Evolutionary conservation across 1,140 invertebrate genomes (phyloP).

Genomic region (Glossosoma conforme): DNA sequence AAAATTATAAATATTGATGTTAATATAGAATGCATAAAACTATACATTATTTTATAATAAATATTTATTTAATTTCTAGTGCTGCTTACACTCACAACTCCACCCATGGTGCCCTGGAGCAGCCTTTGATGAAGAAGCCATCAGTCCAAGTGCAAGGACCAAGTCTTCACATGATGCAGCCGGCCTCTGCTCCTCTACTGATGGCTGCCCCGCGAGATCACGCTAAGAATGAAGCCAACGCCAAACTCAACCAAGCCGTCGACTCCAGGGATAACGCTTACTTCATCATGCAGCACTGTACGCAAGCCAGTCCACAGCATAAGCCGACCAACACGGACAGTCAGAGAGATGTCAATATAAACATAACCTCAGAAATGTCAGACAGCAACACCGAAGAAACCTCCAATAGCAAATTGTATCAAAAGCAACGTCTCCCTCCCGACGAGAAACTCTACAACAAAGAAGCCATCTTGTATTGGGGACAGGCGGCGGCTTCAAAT

Average conservation of each 20-base stretch:
- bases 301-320: slow-evolving; percentile 17
- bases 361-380: slow-evolving; percentile 1
- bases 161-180: not conserved
- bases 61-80: slow-evolving; percentile 16
- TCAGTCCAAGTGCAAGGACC: not conserved
- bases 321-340: slow-evolving; percentile 16
- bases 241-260: slow-evolving; percentile 10
- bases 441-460: slow-evolving; percentile 29
- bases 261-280: slow-evolving; percentile 19
- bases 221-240: slow-evolving; percentile 16
- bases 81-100: slow-evolving; percentile 19
- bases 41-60: slow-evolving; percentile 1
- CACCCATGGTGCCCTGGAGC: slow-evolving; percentile 12
- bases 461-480: slow-evolving; percentile 27
- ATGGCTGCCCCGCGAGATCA: slow-evolving; percentile 13
- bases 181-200: slow-evolving; percentile 12
- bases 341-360: slow-evolving; percentile 19
- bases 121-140: slow-evolving; percentile 28
- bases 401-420: slow-evolving; percentile 18
- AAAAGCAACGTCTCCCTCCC: slow-evolving; percentile 19
- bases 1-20: not conserved
- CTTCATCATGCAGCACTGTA: slow-evolving; percentile 21
- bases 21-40: not conserved
- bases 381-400: not conserved
- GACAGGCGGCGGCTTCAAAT: slow-evolving; percentile 14